phyloP scores from a whole-genome alignment of 2,888 invertebrate species.

The Euplagia quadripunctaria region DNA sequence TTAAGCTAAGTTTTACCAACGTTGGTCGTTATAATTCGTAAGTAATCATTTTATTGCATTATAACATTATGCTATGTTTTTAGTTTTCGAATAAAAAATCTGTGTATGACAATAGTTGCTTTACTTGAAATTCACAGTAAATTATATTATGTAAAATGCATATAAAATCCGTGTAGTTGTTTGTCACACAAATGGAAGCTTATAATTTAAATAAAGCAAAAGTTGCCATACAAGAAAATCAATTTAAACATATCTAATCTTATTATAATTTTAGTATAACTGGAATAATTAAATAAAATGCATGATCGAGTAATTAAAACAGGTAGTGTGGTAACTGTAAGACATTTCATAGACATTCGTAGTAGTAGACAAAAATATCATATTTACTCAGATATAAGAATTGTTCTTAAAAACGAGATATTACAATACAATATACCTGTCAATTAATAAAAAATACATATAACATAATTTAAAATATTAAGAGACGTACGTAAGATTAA shows the following conservation, averaged over 20 bases:
- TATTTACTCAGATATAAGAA: neutral
- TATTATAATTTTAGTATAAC: constrained; percentile 31
- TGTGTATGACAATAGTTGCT: constrained; percentile 28
- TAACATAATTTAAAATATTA: constrained; percentile 11
- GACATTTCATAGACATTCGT: constrained; percentile 23
- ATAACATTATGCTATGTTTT: constrained; percentile 49
- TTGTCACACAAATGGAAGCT: neutral
- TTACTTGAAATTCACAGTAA: neutral
- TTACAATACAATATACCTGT: constrained; percentile 7
- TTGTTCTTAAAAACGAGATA: constrained; percentile 14
- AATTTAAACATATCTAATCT: constrained; percentile 33
- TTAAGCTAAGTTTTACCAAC: constrained; percentile 54
- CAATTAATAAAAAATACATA: constrained; percentile 13
- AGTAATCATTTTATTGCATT: constrained; percentile 53
- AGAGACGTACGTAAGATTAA: constrained; percentile 15
- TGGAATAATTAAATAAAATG: constrained; percentile 52
- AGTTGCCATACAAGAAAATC: constrained; percentile 33
- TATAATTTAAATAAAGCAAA: constrained; percentile 13
- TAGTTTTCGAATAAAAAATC: constrained; percentile 35
- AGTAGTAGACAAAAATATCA: constrained; percentile 2
- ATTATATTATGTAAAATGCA: neutral
- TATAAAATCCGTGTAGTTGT: neutral
- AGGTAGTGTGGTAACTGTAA: constrained; percentile 48
- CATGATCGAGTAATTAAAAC: constrained; percentile 33
- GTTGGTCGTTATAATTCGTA: constrained; percentile 64